phyloP scores from a whole-genome alignment of 2,113 vertebrate species.

The Plotosus lineatus region DNA sequence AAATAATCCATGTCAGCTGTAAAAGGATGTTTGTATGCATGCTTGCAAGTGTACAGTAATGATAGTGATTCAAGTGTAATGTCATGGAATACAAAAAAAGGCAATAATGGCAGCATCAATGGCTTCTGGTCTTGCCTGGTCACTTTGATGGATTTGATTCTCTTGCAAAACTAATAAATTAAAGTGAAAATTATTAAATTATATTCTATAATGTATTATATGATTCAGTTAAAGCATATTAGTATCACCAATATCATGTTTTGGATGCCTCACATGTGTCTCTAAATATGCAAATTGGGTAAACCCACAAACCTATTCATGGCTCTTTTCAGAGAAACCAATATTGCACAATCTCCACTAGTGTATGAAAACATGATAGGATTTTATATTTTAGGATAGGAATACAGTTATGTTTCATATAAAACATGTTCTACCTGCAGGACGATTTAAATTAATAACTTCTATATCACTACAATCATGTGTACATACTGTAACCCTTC shows the following conservation, averaged over 20 bases:
- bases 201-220: no score
- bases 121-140: background rate
- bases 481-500: no score
- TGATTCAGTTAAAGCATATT: background rate
- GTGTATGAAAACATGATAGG: background rate
- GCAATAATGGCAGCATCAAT: background rate
- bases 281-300: background rate
- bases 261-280: background rate
- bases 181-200: no score
- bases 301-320: background rate
- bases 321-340: background rate
- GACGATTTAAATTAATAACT: no score
- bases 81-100: background rate
- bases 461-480: no score
- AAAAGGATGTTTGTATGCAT: background rate
- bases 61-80: background rate
- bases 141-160: no score
- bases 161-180: no score
- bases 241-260: background rate
- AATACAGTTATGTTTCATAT: no score
- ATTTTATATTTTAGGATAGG: background rate
- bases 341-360: background rate
- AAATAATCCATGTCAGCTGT: background rate
- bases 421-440: no score
- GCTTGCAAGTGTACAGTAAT: background rate